Evolutionary conservation across 2,888 invertebrate genomes (phyloP).

Genomic region (Heterodera filipjevi): DNA sequence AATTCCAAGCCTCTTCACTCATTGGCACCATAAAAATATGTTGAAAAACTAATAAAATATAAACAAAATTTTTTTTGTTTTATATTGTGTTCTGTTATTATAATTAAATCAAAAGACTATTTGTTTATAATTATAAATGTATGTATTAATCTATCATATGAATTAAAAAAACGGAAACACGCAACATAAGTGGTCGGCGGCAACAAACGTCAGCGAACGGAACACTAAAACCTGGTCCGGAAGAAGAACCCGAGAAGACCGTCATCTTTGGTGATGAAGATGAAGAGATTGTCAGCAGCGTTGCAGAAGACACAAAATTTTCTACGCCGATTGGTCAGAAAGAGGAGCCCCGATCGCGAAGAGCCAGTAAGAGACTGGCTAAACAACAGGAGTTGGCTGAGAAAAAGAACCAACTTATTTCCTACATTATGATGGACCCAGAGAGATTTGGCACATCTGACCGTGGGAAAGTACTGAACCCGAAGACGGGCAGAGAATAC

Average conservation of each 20-base stretch:
- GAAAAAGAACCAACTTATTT: not conserved
- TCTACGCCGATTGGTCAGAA: not conserved
- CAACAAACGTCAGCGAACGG: not conserved
- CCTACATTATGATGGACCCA: not conserved
- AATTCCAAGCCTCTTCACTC: too few species aligned
- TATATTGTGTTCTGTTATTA: too few species aligned
- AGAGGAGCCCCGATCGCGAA: not conserved
- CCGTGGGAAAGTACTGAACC: not conserved
- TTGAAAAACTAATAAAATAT: too few species aligned
- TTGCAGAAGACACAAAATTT: too few species aligned
- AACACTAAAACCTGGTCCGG: not conserved
- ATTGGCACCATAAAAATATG: too few species aligned
- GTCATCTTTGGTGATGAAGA: not conserved
- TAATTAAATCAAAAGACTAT: too few species aligned
- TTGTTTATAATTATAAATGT: too few species aligned
- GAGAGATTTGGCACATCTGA: not conserved
- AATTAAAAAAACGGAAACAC: too few species aligned
- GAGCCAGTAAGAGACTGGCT: not conserved
- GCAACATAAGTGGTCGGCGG: not conserved
- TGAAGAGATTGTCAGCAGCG: not conserved
- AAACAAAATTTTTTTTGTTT: too few species aligned
- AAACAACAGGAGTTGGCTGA: not conserved
- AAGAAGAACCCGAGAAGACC: not conserved
- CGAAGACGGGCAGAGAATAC: not conserved
- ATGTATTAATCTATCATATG: too few species aligned